Evolutionary conservation across 1,140 invertebrate species (phyloP), one percentile per base, ranked within the genome.

Genomic region (Lanistes nyassanus): DNA sequence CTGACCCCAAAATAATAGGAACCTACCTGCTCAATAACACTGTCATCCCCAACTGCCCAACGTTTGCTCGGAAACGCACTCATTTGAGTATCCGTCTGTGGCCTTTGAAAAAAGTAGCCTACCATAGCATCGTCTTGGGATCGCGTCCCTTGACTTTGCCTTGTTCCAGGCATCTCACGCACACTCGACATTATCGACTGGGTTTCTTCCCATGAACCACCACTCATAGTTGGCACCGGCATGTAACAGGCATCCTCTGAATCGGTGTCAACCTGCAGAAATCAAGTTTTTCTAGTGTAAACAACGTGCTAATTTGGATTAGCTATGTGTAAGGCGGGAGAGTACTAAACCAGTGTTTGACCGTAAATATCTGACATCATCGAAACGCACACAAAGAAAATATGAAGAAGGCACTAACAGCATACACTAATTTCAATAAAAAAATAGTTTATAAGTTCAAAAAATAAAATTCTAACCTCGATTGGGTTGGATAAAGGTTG

Each of bases 111-210:
- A 74, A 95, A 94, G 88, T 96, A 96, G 81, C 94, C 93, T 78
- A 96, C 94, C 86, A 94, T 93, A 71, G 94, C 94, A 91, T 96
- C 95, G 88, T 96, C 95, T 90, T 95, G 94, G 78, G 92, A 88
- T 34, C 80, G 78, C 74, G 79, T 67, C 60, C 80, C 74, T 78
- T 77, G 62, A 56, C 73, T 78, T 67, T 79, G 79, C 67, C 79
- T 74, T 69, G 78, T 79, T 60, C 81, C 85, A 26, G 81, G 75
- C 82, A 84, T 86, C 39, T 85, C 82, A 71, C 76, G 65, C 75
- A 79, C 81, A 68, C 83, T 83, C 78, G 79, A 77, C 82, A 88
- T 75, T 82, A 85, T 86, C 69, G 76, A 79, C 75, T 81, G 79
- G 69, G 79, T 83, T 75, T 81, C 81, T 78, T 88, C 82, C 85